A percentile compares a stretch with the other conserved stretches of the same genome.
Conservation (phyloP, 2,797 vertebrate species). For the Molossus alvarezi region DNA sequence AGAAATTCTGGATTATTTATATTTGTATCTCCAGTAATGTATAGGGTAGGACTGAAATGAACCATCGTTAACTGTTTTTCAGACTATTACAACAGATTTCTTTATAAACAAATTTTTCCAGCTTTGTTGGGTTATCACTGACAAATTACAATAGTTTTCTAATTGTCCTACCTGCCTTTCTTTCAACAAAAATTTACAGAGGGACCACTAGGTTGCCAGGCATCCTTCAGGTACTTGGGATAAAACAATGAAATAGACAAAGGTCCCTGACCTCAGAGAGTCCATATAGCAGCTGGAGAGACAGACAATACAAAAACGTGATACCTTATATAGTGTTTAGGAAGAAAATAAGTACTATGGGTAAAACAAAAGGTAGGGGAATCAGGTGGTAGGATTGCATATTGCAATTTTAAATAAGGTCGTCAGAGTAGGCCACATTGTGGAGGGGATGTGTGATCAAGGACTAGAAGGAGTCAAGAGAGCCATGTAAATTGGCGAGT, state of each 20-base stretch:
- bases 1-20: background rate
- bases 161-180: background rate
- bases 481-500: background rate
- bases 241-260: background rate
- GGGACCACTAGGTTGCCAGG: background rate
- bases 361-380: background rate
- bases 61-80: background rate
- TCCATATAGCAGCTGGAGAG: background rate
- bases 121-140: background rate
- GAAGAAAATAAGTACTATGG: background rate
- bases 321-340: background rate
- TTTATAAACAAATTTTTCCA: background rate
- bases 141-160: background rate
- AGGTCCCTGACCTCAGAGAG: background rate
- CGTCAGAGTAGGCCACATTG: background rate
- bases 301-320: background rate
- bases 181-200: background rate
- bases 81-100: background rate
- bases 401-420: background rate
- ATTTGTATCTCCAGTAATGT: background rate
- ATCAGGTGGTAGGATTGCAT: background rate
- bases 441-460: background rate
- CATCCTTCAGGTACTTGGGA: background rate
- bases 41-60: background rate
- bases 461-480: background rate